These are phyloP conservation scores for Macquaria australasica DNA, from an alignment of 2,113 vertebrate species.

Conservation along the genomic window DNA sequence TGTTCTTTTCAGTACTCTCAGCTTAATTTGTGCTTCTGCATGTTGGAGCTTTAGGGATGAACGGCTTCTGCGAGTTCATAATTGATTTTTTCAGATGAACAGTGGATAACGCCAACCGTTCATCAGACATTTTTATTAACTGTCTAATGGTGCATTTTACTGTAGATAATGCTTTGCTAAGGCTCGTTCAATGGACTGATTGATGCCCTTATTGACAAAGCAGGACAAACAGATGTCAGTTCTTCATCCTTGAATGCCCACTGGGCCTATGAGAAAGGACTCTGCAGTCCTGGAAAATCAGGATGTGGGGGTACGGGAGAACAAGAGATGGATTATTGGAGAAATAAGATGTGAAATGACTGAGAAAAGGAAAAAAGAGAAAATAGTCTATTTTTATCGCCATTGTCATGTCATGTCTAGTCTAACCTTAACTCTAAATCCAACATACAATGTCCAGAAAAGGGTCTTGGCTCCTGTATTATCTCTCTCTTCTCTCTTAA, in stretches of 20 bases:
- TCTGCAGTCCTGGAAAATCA: background rate
- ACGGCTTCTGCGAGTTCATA: background rate
- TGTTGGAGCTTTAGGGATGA: background rate
- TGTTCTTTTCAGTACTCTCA: background rate
- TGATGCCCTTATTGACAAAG: constrained; percentile 2
- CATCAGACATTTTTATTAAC: constrained; percentile 20
- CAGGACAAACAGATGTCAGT: background rate
- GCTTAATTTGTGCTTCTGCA: background rate
- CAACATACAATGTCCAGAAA: background rate
- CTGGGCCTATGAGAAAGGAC: background rate
- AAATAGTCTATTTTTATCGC: background rate
- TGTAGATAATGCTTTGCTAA: constrained; percentile 17
- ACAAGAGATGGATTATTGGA: background rate
- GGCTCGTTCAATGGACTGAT: background rate
- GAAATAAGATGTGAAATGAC: background rate
- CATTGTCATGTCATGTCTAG: background rate
- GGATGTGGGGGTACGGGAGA: background rate
- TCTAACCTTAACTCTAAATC: background rate
- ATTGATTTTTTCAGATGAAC: constrained; percentile 27
- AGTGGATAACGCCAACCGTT: background rate
- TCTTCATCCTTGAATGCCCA: background rate
- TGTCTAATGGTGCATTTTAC: constrained; percentile 29
- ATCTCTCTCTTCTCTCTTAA: background rate
- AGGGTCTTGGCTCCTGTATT: background rate
- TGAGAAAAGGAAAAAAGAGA: background rate